Evolutionary conservation across 1,140 invertebrate species (phyloP).

Genomic region (Drosophila setifemur): DNA sequence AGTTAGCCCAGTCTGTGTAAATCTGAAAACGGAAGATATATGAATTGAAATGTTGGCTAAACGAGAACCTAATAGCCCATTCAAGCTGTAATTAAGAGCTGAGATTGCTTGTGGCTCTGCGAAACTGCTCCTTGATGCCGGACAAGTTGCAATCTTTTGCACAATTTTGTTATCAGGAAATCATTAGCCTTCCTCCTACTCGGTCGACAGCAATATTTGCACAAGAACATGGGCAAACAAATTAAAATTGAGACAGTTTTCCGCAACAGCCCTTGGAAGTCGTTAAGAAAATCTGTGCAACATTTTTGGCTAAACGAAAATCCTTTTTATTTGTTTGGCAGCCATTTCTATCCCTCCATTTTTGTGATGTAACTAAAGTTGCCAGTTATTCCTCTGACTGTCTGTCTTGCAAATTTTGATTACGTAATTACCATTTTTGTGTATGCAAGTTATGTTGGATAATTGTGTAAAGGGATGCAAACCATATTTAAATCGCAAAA

Average conservation of each 20-base stretch:
- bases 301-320: slow-evolving; percentile 50
- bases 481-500: too few relatives aligned
- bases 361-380: neutral
- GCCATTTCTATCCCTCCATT: neutral
- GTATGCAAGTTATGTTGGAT: slow-evolving; percentile 24
- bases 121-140: slow-evolving; percentile 39
- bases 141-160: slow-evolving; percentile 34
- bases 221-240: slow-evolving; percentile 65
- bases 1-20: slow-evolving; percentile 98
- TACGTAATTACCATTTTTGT: slow-evolving; percentile 36
- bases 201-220: slow-evolving; percentile 54
- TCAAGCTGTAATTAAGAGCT: slow-evolving; percentile 56
- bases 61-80: slow-evolving; percentile 41
- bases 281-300: slow-evolving; percentile 76
- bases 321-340: slow-evolving; percentile 29
- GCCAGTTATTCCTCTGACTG: slow-evolving; percentile 13
- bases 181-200: slow-evolving; percentile 57
- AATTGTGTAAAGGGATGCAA: slow-evolving; percentile 5
- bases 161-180: slow-evolving; percentile 70
- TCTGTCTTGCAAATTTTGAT: slow-evolving; percentile 16
- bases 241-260: slow-evolving; percentile 64
- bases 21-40: slow-evolving; percentile 86
- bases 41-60: slow-evolving; percentile 35
- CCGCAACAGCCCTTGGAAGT: slow-evolving; percentile 43
- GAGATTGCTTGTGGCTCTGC: slow-evolving; percentile 13